Base-by-base conservation (phyloP, 2,113 vertebrate genomes). In the Polypterus senegalus region DNA sequence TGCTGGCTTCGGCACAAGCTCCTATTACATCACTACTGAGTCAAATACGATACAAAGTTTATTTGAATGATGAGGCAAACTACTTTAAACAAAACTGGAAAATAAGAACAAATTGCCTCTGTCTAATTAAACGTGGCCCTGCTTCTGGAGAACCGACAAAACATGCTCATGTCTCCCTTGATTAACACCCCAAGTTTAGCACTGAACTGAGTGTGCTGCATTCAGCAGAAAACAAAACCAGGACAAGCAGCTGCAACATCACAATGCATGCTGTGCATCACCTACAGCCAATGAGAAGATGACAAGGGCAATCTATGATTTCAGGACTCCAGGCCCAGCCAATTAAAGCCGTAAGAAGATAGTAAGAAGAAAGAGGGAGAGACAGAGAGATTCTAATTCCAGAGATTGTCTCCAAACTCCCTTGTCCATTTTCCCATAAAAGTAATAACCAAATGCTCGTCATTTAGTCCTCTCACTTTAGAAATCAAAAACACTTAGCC, bases 101-200 rank as follows among this genome's bases (percentile, higher is more conserved):
- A 58, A 58, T 58, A 27, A 27, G 11, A 58, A 58, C 56, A 58
- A 58, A 58, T 58, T 58, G 46, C 56, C 56, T 44, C 56, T 58
- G 56, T 58, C 56, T 58, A 58, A 58, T 58, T 58, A 58, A 58
- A 58, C 27, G 56, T 4, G 56, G 4, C 56, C 4, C 56, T 45
- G 56, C 56, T 58, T 45, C 5, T 7, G 1, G 56, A 9, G 27
- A 45, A 44, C 56, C 44, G 27, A 58, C 56, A 58, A 58, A 44
- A 58, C 43, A 7, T 6, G 7, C 56, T 58, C 56, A 45, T 58
- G 56, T 45, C 43, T 58, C 8, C 7, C 56, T 58, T 58, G 56
- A 27, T 43, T 5, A 58, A 27, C 43, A 58, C 8, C 56, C 8
- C 56, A 58, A 45, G 44, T 43, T 6, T 45, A 45, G 44, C 11